Percentiles rank a stretch among this genome's conserved stretches.
Conservation (phyloP, 2,113 vertebrate genomes). For the Paratilapia polleni region DNA sequence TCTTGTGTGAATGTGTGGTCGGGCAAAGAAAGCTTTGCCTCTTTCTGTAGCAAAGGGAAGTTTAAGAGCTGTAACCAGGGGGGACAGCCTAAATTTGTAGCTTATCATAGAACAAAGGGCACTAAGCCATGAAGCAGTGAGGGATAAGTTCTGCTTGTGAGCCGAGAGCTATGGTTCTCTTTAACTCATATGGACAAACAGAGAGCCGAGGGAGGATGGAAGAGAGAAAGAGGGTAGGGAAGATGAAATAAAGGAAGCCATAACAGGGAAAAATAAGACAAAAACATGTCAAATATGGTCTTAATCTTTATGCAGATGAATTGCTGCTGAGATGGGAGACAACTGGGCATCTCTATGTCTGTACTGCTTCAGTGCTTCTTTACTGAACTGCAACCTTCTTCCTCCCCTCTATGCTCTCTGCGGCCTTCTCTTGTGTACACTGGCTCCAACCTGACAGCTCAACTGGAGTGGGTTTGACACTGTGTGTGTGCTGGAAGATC, state of each 20-base stretch:
- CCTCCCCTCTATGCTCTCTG: conserved; percentile 14
- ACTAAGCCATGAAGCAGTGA: conserved; percentile 19
- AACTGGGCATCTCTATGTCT: neutral
- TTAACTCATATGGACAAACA: conserved; percentile 11
- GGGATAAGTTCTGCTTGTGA: conserved; percentile 39
- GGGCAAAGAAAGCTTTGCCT: neutral
- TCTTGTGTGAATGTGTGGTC: neutral
- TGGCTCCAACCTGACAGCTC: conserved; percentile 41
- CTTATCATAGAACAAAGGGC: conserved; percentile 29
- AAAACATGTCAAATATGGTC: neutral
- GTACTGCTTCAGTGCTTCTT: neutral
- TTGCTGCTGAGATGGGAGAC: neutral
- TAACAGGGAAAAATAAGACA: neutral
- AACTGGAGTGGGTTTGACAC: conserved; percentile 40
- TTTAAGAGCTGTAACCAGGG: conserved; percentile 8
- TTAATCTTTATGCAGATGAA: conserved; percentile 17
- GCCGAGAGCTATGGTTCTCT: conserved; percentile 16
- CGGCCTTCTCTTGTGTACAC: neutral
- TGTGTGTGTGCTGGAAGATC: conserved; percentile 14
- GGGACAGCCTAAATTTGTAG: conserved; percentile 29
- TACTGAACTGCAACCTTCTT: neutral
- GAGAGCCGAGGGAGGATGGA: neutral
- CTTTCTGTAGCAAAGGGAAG: neutral
- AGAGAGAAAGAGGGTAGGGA: neutral
- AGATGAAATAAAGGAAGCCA: neutral